A percentile compares a stretch with the other conserved stretches of the same genome.
Conservation (phyloP, 2,888 invertebrate species). For the Eristalinus sepulchralis region DNA sequence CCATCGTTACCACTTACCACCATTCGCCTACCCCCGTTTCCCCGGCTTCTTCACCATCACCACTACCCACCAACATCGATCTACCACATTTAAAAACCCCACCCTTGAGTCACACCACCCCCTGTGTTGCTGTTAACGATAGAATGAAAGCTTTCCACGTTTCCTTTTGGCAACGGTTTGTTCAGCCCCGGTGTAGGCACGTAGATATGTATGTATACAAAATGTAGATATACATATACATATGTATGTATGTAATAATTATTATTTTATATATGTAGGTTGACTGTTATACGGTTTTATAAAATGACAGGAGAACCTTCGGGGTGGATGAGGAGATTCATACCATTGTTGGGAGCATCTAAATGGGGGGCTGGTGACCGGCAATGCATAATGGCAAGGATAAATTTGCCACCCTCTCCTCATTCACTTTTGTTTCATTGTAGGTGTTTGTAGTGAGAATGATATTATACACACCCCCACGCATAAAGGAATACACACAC, state of each 20-base stretch:
- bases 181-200: conserved; percentile 23
- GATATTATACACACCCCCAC: conserved; percentile 39
- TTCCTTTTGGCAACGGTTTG: conserved; percentile 49
- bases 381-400: conserved; percentile 60
- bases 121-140: conserved; percentile 45
- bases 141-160: conserved; percentile 61
- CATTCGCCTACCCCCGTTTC: conserved; percentile 19
- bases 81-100: conserved; percentile 46
- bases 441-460: conserved; percentile 61
- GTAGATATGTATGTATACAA: conserved; percentile 6
- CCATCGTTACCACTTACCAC: conserved; percentile 3
- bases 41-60: neutral
- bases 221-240: too few relatives aligned
- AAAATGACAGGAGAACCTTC: conserved; percentile 60
- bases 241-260: conserved; percentile 61
- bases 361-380: conserved; percentile 29
- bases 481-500: neutral
- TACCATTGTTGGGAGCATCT: conserved; percentile 51
- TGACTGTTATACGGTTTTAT: conserved; percentile 70
- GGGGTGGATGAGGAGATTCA: conserved; percentile 44
- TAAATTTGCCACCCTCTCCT: conserved; percentile 54
- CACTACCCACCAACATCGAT: conserved; percentile 21
- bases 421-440: conserved; percentile 9
- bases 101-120: conserved; percentile 23
- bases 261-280: conserved; percentile 70